phyloP scores from a whole-genome alignment of 2,113 vertebrate species.

The Osmerus mordax region DNA sequence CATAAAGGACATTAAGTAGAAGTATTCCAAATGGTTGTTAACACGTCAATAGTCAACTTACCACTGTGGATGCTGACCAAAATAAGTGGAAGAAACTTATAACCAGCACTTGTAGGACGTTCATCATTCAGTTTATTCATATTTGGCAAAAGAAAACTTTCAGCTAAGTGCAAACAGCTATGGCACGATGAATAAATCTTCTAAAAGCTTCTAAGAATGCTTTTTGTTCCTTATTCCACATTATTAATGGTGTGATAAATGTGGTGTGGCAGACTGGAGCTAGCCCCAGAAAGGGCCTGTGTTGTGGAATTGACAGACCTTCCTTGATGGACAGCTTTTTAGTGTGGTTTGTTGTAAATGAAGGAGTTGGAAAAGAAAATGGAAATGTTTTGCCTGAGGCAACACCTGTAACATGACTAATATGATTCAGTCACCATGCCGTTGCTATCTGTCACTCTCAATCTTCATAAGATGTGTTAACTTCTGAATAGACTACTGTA shows the following conservation, averaged over 20 bases:
- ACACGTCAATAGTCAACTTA: slow-evolving; percentile 36
- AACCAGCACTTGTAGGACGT: slow-evolving; percentile 34
- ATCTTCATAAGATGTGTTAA: not conserved
- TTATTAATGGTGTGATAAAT: slow-evolving; percentile 34
- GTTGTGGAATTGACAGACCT: slow-evolving; percentile 6
- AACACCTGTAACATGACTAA: slow-evolving; percentile 54
- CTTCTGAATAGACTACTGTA: not conserved
- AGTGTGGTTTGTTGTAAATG: slow-evolving; percentile 41
- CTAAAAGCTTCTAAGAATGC: slow-evolving; percentile 21
- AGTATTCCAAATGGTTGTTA: slow-evolving; percentile 16
- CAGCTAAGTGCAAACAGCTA: slow-evolving; percentile 33
- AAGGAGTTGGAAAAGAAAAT: slow-evolving; percentile 33
- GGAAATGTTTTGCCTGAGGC: slow-evolving; percentile 49
- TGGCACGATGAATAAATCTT: slow-evolving; percentile 32
- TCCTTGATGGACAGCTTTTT: slow-evolving; percentile 48
- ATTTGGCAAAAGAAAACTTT: slow-evolving; percentile 19
- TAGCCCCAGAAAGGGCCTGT: slow-evolving; percentile 5
- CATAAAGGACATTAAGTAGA: not conserved
- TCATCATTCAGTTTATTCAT: slow-evolving; percentile 20
- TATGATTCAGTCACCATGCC: slow-evolving; percentile 29
- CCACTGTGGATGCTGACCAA: slow-evolving; percentile 18
- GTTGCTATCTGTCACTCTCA: slow-evolving; percentile 30
- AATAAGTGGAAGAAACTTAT: slow-evolving; percentile 26
- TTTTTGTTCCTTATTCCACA: slow-evolving; percentile 17
- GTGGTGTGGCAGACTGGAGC: slow-evolving; percentile 14